Conservation (phyloP, 2,888 invertebrate species). For the Pristionchus entomophagus region DNA sequence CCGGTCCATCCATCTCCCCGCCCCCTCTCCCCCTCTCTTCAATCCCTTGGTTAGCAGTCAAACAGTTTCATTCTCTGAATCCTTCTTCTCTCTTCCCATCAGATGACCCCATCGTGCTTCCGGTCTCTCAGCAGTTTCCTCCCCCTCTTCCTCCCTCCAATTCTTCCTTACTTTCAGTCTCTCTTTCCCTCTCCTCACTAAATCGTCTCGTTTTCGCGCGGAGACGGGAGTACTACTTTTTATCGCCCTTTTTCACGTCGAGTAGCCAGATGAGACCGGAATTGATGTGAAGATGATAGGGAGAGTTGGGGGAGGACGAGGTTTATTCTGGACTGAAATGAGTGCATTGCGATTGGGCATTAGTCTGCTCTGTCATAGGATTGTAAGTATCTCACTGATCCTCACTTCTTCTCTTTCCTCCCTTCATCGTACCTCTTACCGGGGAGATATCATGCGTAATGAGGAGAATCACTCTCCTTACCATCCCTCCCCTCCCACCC, state of each 20-base stretch:
- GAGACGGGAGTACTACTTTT: background rate
- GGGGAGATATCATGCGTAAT: background rate
- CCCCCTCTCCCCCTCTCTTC: background rate
- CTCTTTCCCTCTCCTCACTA: background rate
- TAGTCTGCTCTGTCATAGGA: background rate
- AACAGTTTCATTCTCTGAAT: background rate
- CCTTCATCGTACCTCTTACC: background rate
- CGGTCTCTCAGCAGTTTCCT: background rate
- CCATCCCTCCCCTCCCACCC: background rate
- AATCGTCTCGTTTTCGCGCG: conserved; percentile 23
- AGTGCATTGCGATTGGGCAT: background rate
- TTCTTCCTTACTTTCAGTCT: background rate
- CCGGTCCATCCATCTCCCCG: background rate
- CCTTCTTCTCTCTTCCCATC: background rate
- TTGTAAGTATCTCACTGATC: no score
- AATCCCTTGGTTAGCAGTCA: background rate
- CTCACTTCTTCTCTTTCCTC: background rate
- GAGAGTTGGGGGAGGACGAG: background rate
- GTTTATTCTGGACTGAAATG: conserved; percentile 5
- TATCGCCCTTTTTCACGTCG: background rate
- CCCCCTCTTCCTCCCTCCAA: conserved; percentile 2
- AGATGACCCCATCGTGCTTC: conserved; percentile 24
- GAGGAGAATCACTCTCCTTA: background rate
- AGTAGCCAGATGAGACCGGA: background rate
- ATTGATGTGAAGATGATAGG: background rate